Conservation (phyloP, 1,140 invertebrate species). For the Phymorhynchus buccinoides region DNA sequence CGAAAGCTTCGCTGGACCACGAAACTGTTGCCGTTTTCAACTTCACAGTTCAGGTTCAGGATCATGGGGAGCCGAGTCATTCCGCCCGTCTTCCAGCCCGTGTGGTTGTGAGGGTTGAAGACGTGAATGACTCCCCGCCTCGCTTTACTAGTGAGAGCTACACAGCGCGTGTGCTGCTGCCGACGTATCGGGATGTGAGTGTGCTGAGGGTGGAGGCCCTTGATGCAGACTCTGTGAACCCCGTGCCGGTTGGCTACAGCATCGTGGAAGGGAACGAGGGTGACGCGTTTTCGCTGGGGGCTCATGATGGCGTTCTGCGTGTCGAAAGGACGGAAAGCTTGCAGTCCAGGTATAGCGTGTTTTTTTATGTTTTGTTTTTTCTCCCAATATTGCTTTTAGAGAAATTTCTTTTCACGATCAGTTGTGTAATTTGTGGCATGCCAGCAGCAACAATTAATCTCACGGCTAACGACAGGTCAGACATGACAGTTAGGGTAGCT, state of each 20-base stretch:
- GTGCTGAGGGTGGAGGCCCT: slow-evolving; percentile 60
- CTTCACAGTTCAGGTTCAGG: slow-evolving; percentile 90
- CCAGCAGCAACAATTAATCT: too few species aligned
- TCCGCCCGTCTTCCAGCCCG: slow-evolving; percentile 80
- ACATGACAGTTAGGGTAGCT: too few species aligned
- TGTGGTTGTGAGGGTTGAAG: slow-evolving; percentile 81
- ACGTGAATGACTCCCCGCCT: slow-evolving; percentile 91
- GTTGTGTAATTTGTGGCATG: too few species aligned
- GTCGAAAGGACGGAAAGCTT: slow-evolving; percentile 48
- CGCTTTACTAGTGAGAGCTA: slow-evolving; percentile 82
- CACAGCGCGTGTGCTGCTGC: slow-evolving; percentile 85
- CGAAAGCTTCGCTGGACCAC: slow-evolving; percentile 85
- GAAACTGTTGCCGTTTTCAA: slow-evolving; percentile 81
- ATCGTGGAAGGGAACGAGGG: slow-evolving; percentile 86
- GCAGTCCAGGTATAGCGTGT: neutral
- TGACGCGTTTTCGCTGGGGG: slow-evolving; percentile 66
- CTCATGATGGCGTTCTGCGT: slow-evolving; percentile 56
- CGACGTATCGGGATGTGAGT: slow-evolving; percentile 73
- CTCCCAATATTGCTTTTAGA: too few species aligned
- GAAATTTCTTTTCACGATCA: too few species aligned
- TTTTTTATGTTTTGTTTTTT: too few species aligned
- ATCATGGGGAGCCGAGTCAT: slow-evolving; percentile 84
- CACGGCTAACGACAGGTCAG: too few species aligned
- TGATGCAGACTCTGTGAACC: slow-evolving; percentile 64
- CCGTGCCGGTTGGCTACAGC: slow-evolving; percentile 77